Base-by-base conservation (phyloP, 1,140 invertebrate species). In the Monomorium pharaonis region DNA sequence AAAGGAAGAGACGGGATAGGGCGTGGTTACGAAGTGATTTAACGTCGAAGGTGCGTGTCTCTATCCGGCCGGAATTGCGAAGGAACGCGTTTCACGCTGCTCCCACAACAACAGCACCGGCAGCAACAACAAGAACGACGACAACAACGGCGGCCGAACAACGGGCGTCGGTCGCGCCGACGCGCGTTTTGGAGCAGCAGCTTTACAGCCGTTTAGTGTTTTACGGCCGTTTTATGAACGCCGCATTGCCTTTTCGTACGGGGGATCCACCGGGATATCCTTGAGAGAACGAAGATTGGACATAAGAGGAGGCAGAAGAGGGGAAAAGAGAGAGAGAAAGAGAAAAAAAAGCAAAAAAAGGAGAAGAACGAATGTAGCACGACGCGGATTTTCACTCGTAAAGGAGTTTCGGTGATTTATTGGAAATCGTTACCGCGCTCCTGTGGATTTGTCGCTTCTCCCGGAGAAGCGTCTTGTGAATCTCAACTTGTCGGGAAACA, bases 131-230 rank as follows among this genome's bases (percentile, higher is more conserved):
- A 88, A 92, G 88, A 54, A 91, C 90, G 91, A 58, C 76, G 65
- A 42, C 63, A 85, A 77, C 85, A 88, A 92, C 89, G 21, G 63
- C 75, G 74, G 49, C 37, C 47, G 62, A 85, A 70, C 88, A 90
- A 88, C 85, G n/a, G n/a, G n/a, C n/a, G n/a, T 21, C 49, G 37
- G 7, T 75, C n/a, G 51, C 47, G 37, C 47, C 58, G 51, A 37
- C 51, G 78, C 87, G 90, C 89, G 91, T 94, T 94, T 94, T 92
- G 92, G 94, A 91, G 92, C 94, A 93, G 94, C 94, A 95, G 92
- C 92, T 95, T 95, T 95, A 95, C 94, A 95, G 91, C 94, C 94
- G 94, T 95, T 95, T 95, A 95, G 94, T 94, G 94, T 95, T 95
- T 95, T 95, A 95, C 92, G 93, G 92, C 91, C 92, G 93, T 95